Conservation (phyloP, 2,113 vertebrate species). For the Ascaphus truei region DNA sequence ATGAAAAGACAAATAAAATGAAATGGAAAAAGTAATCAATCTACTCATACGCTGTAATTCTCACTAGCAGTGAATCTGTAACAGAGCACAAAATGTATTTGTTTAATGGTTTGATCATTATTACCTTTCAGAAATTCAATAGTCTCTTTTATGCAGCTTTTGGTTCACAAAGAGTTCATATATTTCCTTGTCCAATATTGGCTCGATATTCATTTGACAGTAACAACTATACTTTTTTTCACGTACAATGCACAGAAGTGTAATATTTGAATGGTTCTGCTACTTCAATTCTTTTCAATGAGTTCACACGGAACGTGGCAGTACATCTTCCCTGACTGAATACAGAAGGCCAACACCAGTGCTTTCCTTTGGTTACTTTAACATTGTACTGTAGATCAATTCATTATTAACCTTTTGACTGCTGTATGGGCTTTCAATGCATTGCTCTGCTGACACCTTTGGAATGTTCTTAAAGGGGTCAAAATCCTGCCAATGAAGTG, state of each 20-base stretch:
- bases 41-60: neutral
- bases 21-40: neutral
- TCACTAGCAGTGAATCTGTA: neutral
- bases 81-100: neutral
- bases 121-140: neutral
- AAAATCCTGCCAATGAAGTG: too few species aligned
- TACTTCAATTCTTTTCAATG: neutral
- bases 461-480: too few species aligned
- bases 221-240: neutral
- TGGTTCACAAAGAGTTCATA: neutral
- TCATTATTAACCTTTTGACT: too few species aligned
- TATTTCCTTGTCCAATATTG: neutral
- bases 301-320: neutral
- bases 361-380: neutral
- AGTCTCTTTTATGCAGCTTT: neutral
- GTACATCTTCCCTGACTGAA: neutral
- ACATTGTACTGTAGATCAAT: too few species aligned
- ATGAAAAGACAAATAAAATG: neutral
- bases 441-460: too few species aligned
- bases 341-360: neutral
- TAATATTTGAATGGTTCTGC: neutral
- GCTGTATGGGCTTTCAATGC: too few species aligned
- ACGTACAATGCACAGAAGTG: neutral
- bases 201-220: neutral
- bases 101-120: slow-evolving; percentile 13